These are phyloP conservation scores for Hypercompe scribonia DNA, from an alignment of 2,888 invertebrate species.

Conservation along the genomic window DNA sequence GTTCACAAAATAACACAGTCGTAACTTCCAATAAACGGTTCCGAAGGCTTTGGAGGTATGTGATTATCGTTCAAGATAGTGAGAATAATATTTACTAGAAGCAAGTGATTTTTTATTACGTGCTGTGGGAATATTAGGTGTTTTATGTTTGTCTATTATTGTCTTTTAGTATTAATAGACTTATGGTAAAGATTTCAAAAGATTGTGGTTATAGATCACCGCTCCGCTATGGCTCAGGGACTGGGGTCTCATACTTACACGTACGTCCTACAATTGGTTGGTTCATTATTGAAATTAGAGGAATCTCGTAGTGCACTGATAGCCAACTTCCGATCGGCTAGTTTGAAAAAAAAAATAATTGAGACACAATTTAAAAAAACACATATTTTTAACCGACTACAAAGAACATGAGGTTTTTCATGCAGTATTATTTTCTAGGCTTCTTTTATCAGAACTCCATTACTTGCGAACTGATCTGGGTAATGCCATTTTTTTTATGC, in stretches of 20 bases:
- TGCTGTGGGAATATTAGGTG: conserved; percentile 6
- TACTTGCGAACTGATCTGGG: no score
- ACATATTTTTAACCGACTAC: no score
- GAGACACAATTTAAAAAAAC: no score
- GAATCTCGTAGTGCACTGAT: no score
- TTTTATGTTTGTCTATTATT: not conserved
- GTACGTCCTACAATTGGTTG: no score
- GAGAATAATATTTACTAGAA: conserved; percentile 41
- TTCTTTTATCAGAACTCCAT: not conserved
- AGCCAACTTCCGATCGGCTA: no score
- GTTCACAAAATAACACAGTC: conserved; percentile 50
- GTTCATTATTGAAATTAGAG: no score
- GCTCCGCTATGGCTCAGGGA: no score
- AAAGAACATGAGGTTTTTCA: not conserved
- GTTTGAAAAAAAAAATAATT: no score
- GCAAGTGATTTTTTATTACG: conserved; percentile 3
- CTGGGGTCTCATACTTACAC: no score
- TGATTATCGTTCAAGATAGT: conserved; percentile 43
- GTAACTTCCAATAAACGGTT: conserved; percentile 49
- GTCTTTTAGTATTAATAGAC: not conserved
- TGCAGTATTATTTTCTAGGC: not conserved
- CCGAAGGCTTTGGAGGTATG: conserved; percentile 28
- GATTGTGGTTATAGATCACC: no score
- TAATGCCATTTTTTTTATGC: no score
- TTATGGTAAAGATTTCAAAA: not conserved